These are phyloP conservation scores for Trachurus trachurus DNA, from an alignment of 2,797 vertebrate genomes.

Conservation along the genomic window DNA sequence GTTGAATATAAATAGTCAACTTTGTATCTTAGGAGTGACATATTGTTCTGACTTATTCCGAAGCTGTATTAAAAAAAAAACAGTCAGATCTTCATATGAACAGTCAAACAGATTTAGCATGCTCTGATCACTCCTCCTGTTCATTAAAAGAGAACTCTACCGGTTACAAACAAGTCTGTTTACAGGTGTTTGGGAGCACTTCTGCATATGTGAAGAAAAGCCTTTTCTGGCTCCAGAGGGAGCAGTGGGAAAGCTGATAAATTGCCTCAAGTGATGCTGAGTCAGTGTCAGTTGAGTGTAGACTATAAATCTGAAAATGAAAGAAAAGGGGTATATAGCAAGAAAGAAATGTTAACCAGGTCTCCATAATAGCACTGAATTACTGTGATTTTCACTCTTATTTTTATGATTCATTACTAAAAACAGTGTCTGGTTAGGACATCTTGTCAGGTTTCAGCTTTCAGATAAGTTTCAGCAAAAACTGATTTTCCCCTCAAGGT, in stretches of 20 bases:
- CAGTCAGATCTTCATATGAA: neutral
- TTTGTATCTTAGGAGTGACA: neutral
- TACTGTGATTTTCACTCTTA: neutral
- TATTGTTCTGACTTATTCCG: neutral
- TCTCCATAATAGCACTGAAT: neutral
- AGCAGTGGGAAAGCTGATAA: neutral
- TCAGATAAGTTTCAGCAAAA: neutral
- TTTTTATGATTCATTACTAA: neutral
- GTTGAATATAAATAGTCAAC: neutral
- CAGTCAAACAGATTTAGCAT: neutral
- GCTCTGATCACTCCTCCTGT: neutral
- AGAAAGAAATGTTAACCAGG: neutral
- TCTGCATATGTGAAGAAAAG: neutral
- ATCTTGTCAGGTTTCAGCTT: neutral
- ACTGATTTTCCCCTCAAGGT: too few relatives aligned
- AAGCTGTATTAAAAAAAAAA: neutral
- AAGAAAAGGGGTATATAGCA: neutral
- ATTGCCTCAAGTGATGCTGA: conserved; percentile 11
- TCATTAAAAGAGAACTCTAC: neutral
- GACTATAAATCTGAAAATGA: neutral
- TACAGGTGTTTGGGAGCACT: neutral
- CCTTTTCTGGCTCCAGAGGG: neutral
- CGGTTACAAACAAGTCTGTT: neutral
- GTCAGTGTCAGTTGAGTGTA: neutral
- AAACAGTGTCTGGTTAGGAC: neutral